phyloP scores from a whole-genome alignment of 2,888 invertebrate species.

The Cantharis rufa region DNA sequence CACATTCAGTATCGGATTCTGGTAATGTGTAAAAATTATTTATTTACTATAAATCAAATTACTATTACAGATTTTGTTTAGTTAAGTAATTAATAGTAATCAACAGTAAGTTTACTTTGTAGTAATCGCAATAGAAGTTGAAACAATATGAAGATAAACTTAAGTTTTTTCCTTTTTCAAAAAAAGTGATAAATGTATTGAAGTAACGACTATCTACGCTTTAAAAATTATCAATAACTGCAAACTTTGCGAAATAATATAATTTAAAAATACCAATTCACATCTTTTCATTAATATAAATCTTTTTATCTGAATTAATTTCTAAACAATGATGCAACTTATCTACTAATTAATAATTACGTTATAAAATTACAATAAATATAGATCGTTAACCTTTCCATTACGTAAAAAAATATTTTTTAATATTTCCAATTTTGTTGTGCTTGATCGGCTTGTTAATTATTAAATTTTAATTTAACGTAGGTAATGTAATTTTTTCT shows the following conservation, averaged over 20 bases:
- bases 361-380: not conserved
- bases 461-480: not conserved
- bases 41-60: not conserved
- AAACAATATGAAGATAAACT: not conserved
- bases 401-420: not conserved
- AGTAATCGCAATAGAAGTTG: not conserved
- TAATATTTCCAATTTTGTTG: not conserved
- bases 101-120: not conserved
- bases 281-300: not conserved
- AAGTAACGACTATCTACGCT: not conserved
- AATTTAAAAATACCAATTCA: not conserved
- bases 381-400: not conserved
- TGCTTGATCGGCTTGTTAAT: not conserved
- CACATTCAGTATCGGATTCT: not conserved
- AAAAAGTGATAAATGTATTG: not conserved
- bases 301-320: not conserved
- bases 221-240: not conserved
- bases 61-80: not conserved
- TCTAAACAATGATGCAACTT: not conserved
- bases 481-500: too few species aligned
- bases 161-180: not conserved
- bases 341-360: not conserved
- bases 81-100: not conserved
- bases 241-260: not conserved
- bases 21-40: not conserved